phyloP scores from a whole-genome alignment of 2,888 invertebrate genomes.

The Heteromurus nitidus region DNA sequence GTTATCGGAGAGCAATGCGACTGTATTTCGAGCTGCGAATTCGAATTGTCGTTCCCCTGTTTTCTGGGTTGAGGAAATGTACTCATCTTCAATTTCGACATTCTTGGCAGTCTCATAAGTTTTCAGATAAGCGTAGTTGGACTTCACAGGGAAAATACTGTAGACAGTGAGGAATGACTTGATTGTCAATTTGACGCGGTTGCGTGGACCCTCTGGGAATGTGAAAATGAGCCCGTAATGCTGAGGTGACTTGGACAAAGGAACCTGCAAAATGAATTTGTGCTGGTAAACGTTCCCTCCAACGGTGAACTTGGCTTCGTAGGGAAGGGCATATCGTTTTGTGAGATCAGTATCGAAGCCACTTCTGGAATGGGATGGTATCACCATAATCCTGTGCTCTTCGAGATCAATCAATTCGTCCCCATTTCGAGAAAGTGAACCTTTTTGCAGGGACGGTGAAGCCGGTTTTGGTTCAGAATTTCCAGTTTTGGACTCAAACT shows the following conservation, averaged over 20 bases:
- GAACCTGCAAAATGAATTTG: conserved; percentile 57
- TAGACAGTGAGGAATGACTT: conserved; percentile 67
- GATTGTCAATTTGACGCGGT: conserved; percentile 35
- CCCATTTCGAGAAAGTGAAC: conserved; percentile 34
- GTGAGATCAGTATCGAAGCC: conserved; percentile 61
- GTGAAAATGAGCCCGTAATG: conserved; percentile 68
- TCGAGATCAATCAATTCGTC: conserved; percentile 50
- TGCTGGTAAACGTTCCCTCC: conserved; percentile 58
- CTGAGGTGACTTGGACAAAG: conserved; percentile 55
- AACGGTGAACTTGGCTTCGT: conserved; percentile 64
- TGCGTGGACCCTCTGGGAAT: conserved; percentile 51
- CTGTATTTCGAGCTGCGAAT: conserved; percentile 39
- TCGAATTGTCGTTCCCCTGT: not conserved
- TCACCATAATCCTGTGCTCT: conserved; percentile 62
- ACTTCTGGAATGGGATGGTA: conserved; percentile 56
- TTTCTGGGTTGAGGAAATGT: not conserved
- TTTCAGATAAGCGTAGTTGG: conserved; percentile 45
- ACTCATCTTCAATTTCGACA: not conserved
- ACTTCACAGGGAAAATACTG: conserved; percentile 49
- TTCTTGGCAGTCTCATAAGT: conserved; percentile 36
- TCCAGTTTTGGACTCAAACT: not conserved
- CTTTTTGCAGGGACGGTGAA: conserved; percentile 8
- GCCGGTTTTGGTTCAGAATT: conserved; percentile 17
- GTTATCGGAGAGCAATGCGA: conserved; percentile 35
- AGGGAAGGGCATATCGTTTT: conserved; percentile 60